Base-by-base conservation (phyloP, 2,113 vertebrate species). In the Lepus americanus region DNA sequence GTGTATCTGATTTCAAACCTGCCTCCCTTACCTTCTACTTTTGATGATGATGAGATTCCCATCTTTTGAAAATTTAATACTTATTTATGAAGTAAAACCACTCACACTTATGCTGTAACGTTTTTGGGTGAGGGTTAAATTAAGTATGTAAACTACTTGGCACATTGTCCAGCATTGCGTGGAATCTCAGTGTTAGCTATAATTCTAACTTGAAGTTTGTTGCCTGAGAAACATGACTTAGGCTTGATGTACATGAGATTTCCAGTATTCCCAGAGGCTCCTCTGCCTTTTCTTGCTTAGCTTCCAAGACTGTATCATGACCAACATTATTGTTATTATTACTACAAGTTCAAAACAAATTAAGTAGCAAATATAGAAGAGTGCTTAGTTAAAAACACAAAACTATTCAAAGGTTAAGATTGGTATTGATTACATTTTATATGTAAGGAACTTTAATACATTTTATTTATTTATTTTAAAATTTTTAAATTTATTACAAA, bases 61-160 rank as follows among this genome's bases (percentile, higher is more conserved):
- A 77, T 61, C 10, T 74, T 92, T 94, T 92, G 22, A 61, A 82
- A 92, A 92, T 77, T 87, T 87, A 94, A 49, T 55, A 23, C 49
- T 92, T 70, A 89, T 19, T 13, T 86, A 1, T 59, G 72, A 94
- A 92, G 49, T 51, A 19, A 14, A 87, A 87, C 4, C 14, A 36
- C 4, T 55, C 55, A 16, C 73, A 22, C 7, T 11, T 82, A 29
- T 55, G 31, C n/a, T 89, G 20, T 90, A 85, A 81, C 12, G 17
- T 66, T 76, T 80, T 74, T 44, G 44, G 44, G 6, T 74, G 67
- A 83, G n/a, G 53, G 79, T 84, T 84, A 88, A 72, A 82, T 88
- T 89, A 77, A 94, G 51, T 92, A 23, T 92, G 36, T 78, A 72
- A 85, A 80, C 51, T 39, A 39, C 36, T 74, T 69, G n/a, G 36